These are phyloP conservation scores for Sinosuthora webbiana DNA, from an alignment of 2,113 vertebrate species.

Conservation along the genomic window DNA sequence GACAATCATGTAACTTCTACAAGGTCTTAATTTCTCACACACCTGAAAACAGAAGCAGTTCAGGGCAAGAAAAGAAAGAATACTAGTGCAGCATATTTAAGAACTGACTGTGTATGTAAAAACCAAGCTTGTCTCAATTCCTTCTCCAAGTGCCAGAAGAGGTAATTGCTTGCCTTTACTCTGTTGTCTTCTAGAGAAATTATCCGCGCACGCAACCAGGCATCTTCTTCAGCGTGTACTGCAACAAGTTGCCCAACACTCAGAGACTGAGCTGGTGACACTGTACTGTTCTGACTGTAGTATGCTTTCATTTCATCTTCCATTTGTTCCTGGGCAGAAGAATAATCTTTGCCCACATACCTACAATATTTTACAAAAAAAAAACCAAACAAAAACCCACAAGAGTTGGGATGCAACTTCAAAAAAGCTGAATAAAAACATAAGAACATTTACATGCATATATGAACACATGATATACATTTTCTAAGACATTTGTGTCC, in stretches of 20 bases:
- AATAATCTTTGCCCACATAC: slow-evolving; percentile 90
- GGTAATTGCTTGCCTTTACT: slow-evolving; percentile 81
- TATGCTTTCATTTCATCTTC: slow-evolving; percentile 86
- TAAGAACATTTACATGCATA: neutral
- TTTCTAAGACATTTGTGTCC: neutral
- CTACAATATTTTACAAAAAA: slow-evolving; percentile 64
- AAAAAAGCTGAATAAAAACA: neutral
- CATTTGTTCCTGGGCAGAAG: slow-evolving; percentile 85
- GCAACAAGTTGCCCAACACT: slow-evolving; percentile 82
- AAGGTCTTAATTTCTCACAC: neutral
- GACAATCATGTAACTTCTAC: neutral
- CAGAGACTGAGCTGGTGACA: slow-evolving; percentile 44
- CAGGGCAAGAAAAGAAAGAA: neutral
- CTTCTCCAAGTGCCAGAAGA: neutral
- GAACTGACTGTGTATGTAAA: neutral
- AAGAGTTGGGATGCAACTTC: neutral
- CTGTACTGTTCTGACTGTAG: slow-evolving; percentile 69
- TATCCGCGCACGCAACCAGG: slow-evolving; percentile 84
- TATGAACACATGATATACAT: neutral
- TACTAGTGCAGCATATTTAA: neutral
- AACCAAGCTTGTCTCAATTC: neutral
- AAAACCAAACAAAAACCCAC: neutral
- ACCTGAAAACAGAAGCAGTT: neutral
- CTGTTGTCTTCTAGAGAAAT: slow-evolving; percentile 71
- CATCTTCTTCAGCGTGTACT: slow-evolving; percentile 81